Evolutionary conservation across 2,797 vertebrate genomes (phyloP).

Genomic region (Mus minutoides): DNA sequence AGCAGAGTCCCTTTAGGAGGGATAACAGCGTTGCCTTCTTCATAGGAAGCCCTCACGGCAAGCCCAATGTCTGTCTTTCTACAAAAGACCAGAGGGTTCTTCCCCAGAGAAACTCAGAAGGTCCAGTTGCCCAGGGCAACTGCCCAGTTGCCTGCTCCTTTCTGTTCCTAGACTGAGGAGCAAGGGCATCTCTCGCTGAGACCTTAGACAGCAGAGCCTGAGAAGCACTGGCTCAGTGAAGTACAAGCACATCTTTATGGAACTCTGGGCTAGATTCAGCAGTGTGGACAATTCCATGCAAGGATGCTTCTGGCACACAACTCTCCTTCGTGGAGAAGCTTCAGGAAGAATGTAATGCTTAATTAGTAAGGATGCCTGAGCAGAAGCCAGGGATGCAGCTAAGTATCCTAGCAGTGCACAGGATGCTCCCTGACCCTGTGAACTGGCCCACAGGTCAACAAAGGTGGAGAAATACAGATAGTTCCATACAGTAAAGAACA

Average conservation of each 20-base stretch:
- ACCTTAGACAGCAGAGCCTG: not conserved
- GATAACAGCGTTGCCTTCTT: not conserved
- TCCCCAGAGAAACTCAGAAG: not conserved
- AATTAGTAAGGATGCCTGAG: not conserved
- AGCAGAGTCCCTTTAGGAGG: not conserved
- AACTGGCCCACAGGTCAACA: not conserved
- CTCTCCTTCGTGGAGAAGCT: not conserved
- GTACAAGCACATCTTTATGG: not conserved
- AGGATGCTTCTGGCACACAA: not conserved
- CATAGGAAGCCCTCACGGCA: slow-evolving; percentile 1
- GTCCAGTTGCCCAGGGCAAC: not conserved
- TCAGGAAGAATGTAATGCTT: not conserved
- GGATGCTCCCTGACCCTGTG: not conserved
- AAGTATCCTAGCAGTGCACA: not conserved
- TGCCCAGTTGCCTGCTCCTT: not conserved
- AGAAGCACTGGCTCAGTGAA: not conserved
- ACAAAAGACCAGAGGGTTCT: not conserved
- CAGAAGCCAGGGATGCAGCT: not conserved
- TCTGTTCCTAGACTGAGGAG: not conserved
- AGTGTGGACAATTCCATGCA: not conserved
- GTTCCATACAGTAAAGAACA: not conserved
- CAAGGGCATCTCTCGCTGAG: not conserved
- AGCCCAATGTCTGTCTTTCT: not conserved
- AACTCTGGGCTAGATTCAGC: not conserved
- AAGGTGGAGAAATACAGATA: not conserved